phyloP scores from a whole-genome alignment of 2,113 vertebrate genomes.

The Guaruba guarouba region DNA sequence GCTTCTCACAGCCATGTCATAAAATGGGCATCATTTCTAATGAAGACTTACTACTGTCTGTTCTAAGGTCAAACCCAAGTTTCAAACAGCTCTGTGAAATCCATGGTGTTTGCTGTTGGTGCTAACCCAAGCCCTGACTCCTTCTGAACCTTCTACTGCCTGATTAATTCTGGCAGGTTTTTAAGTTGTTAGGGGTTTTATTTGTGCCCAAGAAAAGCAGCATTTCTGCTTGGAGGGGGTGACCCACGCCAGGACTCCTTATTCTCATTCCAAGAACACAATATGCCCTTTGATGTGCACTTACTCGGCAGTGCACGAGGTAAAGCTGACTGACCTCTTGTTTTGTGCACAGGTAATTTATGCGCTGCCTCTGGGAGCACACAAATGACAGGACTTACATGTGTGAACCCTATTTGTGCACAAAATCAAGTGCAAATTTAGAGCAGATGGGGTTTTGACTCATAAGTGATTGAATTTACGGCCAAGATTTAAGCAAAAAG shows the following conservation, averaged over 20 bases:
- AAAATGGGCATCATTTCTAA: background rate
- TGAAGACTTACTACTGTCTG: background rate
- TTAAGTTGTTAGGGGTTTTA: background rate
- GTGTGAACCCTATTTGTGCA: constrained; percentile 57
- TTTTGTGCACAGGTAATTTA: constrained; percentile 47
- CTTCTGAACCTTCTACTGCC: background rate
- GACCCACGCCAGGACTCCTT: background rate
- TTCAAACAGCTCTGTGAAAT: background rate
- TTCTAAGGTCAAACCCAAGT: background rate
- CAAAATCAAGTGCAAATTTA: constrained; percentile 64
- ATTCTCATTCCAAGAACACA: constrained; percentile 18
- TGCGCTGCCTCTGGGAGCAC: constrained; percentile 48
- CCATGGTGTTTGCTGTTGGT: background rate
- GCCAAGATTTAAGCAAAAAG: background rate
- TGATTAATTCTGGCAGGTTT: background rate
- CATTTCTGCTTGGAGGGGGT: background rate
- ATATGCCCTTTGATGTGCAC: constrained; percentile 48
- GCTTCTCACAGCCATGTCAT: background rate
- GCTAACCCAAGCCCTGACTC: background rate
- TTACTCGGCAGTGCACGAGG: background rate
- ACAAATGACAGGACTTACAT: constrained; percentile 42
- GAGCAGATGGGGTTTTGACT: constrained; percentile 61
- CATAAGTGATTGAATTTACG: constrained; percentile 36
- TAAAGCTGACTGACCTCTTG: constrained; percentile 13
- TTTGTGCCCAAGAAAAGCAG: background rate